phyloP scores from a whole-genome alignment of 2,888 invertebrate species.

The Macrophya alboannulata region DNA sequence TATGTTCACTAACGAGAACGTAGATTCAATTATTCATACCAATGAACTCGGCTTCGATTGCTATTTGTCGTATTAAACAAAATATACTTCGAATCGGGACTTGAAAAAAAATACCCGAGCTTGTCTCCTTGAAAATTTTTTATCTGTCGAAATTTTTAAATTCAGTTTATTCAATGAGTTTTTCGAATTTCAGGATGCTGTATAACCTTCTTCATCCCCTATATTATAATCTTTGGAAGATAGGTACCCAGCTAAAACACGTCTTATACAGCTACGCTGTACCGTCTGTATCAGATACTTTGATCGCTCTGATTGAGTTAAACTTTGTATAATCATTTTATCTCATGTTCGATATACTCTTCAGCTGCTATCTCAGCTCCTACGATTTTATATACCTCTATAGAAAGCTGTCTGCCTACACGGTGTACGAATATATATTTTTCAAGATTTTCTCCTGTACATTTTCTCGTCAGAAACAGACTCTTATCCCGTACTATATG shows the following conservation, averaged over 20 bases:
- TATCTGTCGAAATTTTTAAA: too few relatives aligned
- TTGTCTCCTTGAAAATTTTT: too few relatives aligned
- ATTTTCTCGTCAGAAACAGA: background rate
- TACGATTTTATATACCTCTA: background rate
- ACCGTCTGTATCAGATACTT: background rate
- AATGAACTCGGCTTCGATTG: background rate
- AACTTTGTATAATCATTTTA: conserved; percentile 4
- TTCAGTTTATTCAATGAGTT: too few relatives aligned
- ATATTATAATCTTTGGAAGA: background rate
- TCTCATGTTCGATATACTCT: background rate
- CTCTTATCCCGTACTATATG: background rate
- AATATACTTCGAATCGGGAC: background rate
- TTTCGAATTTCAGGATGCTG: too few relatives aligned
- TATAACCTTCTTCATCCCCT: background rate
- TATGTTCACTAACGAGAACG: background rate
- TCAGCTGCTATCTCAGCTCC: background rate
- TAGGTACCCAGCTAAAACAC: background rate
- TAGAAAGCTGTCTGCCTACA: background rate
- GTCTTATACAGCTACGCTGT: background rate
- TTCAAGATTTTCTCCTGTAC: background rate
- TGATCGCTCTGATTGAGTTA: background rate
- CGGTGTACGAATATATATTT: background rate
- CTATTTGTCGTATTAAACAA: background rate
- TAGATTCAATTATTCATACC: background rate
- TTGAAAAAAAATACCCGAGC: too few relatives aligned